Base-by-base conservation (phyloP, 2,888 invertebrate genomes). In the Epinotia nisella region DNA sequence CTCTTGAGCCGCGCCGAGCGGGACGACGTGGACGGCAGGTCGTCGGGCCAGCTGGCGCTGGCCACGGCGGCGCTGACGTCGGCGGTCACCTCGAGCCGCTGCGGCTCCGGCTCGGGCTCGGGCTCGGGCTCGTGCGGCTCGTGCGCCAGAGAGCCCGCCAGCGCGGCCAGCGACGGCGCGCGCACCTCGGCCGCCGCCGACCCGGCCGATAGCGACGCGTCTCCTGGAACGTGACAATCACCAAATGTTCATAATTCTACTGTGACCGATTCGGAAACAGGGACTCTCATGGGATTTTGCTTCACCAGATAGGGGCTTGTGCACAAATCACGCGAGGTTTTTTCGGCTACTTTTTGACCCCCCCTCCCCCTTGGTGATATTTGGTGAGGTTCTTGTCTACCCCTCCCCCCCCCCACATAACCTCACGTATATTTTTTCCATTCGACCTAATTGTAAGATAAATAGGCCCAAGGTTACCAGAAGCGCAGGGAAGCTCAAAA, bases 151-250 rank as follows among this genome's bases (percentile, higher is more conserved):
- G 92, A 92, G 55, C 92, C 93, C 67, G 92, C 92, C 77, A 92
- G 88, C 73, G 90, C 92, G 3, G 92, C 92, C 75, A 92, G 87
- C 64, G 92, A 92, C 45, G 91, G 82, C 77, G 92, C 92, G 69
- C 91, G 90, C 51, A 76, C 86, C 76, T 88, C 91, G 66, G 87
- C 90, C 71, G 84, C 84, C 74, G 82, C 84, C 15, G 92, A 92
- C 3, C 91, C 91, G 75, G 89, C 90, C 10, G 93, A 93, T 41
- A 93, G 84, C 0, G 93, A 93, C 72, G 93, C 92, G 85, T 93
- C 93, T 29, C 93, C 92, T 93, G 62, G 5, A 29, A 29, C 24
- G 7, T 1, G 9, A n/a, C 45, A 11, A 49, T 49, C 45, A 13
- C 15, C 45, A 5, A 49, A 49, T 49, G 13, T 41, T n/a, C n/a